A percentile compares a stretch with the other conserved stretches of the same genome.
Evolutionary conservation across 2,113 vertebrate species (phyloP).

Genomic region (Mastomys coucha): DNA sequence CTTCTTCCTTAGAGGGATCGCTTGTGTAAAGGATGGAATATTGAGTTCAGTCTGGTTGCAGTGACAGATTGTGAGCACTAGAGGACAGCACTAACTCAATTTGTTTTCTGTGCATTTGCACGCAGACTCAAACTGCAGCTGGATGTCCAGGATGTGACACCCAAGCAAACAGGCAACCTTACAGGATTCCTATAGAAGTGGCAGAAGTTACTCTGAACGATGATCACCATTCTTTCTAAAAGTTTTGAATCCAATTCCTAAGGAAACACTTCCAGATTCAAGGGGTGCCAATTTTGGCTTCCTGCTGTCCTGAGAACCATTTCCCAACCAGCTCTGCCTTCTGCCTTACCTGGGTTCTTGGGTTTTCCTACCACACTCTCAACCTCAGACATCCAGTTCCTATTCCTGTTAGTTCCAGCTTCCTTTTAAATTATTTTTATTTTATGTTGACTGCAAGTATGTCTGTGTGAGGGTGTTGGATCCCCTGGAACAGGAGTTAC

Average conservation of each 20-base stretch:
- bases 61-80: constrained; percentile 31
- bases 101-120: background rate
- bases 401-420: background rate
- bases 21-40: background rate
- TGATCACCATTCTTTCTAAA: background rate
- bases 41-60: background rate
- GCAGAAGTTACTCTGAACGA: background rate
- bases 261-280: background rate
- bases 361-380: background rate
- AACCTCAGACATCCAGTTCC: background rate
- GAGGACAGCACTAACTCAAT: constrained; percentile 46
- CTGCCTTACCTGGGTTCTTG: background rate
- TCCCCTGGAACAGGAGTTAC: too few species aligned
- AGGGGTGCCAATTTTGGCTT: background rate
- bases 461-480: too few species aligned
- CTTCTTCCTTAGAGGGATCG: background rate
- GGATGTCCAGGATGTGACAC: background rate
- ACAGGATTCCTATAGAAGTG: background rate
- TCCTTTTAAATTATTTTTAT: background rate
- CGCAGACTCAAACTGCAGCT: background rate
- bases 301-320: background rate
- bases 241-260: background rate
- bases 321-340: background rate
- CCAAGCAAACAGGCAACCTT: background rate
- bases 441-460: too few species aligned